Evolutionary conservation across 2,797 vertebrate genomes (phyloP), one percentile per base, ranked within the genome.

Genomic region (Trematomus bernacchii): DNA sequence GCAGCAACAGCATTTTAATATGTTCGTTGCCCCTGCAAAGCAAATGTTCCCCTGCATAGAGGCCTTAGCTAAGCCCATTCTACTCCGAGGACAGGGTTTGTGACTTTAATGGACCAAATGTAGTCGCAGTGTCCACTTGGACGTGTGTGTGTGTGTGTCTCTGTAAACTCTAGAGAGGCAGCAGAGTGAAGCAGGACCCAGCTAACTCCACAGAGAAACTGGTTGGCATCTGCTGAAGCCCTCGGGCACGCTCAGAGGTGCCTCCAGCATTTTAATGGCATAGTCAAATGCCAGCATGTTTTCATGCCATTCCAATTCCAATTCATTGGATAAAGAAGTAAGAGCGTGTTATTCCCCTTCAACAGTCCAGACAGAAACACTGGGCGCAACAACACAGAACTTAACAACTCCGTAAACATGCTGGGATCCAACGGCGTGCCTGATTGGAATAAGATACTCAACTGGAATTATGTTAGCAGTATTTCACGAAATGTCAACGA

Each of bases 211-310:
- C 90, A 89, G 94, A 93, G 92, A 85, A 89, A 85, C 85, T 76
- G 91, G 79, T 88, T 93, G 94, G 94, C 95, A 92, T 94, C 93
- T 95, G 94, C 92, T 86, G 84, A 93, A 90, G 94, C 94, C 95
- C 92, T 89, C 90, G 91, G 93, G 94, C 94, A 90, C 18, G 85
- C 93, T 95, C 92, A 94, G 94, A 95, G 94, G 92, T 90, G 92
- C 94, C 94, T 95, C 95, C 94, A 96, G 95, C 93, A 94, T 96
- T 95, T 95, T 95, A 95, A 95, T 95, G 94, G 94, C 91, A 91
- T 93, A 92, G 93, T 94, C 92, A 95, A 95, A 95, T 95, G 94
- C 93, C 95, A 95, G 94, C 89, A 84, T 92, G 94, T 94, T 95
- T 94, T 95, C 89, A 95, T 95, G 93, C 93, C 91, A 91, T 93